These are phyloP conservation scores for Luidia sarsii DNA, from an alignment of 53 echinoderm and acorn worm genomes.

Conservation along the genomic window DNA sequence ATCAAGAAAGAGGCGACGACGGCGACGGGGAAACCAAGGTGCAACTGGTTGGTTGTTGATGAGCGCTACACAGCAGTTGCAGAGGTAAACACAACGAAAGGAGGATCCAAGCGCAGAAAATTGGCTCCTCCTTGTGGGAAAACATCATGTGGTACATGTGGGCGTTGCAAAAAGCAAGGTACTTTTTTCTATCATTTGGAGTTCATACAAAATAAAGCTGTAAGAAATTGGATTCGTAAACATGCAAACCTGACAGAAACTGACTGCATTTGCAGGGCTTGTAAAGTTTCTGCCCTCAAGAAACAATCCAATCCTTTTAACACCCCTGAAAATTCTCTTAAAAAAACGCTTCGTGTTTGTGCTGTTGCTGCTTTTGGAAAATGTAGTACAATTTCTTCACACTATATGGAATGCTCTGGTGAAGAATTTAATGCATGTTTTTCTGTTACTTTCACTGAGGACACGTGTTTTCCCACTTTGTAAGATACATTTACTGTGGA, in stretches of 20 bases:
- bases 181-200: slow-evolving; percentile 1
- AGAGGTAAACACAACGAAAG: slow-evolving; percentile 15
- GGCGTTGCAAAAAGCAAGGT: slow-evolving; percentile 1
- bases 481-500: slow-evolving; percentile 20
- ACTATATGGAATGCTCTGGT: slow-evolving; percentile 17
- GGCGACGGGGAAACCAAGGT: background rate
- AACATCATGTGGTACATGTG: slow-evolving; percentile 4
- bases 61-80: background rate
- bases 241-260: slow-evolving; percentile 14
- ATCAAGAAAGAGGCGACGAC: background rate
- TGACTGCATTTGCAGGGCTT: slow-evolving; percentile 26
- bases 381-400: background rate
- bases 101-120: background rate
- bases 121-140: slow-evolving; percentile 27
- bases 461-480: slow-evolving; percentile 11
- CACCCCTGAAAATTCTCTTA: slow-evolving; percentile 24
- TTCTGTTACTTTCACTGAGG: background rate
- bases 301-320: slow-evolving; percentile 1
- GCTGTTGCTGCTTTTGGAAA: background rate
- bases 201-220: slow-evolving; percentile 1
- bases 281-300: slow-evolving; percentile 15
- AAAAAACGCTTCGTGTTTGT: background rate
- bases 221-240: slow-evolving; percentile 14
- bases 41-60: background rate
- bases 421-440: slow-evolving; percentile 21